Base-by-base conservation (phyloP, 2,797 vertebrate species). In the Rhodeus uyekii region DNA sequence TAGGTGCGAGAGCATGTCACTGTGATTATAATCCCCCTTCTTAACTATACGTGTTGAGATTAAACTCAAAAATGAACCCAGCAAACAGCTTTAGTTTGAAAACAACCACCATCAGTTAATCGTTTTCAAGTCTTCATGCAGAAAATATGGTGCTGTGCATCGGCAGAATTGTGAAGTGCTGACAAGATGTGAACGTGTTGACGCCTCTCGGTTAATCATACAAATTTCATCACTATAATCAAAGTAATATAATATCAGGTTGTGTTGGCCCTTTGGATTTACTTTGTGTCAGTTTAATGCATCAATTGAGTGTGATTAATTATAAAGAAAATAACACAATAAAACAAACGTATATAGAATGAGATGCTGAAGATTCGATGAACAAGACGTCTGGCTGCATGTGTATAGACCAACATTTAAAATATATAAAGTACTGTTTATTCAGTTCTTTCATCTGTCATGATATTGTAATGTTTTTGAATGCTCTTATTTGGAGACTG, bases 1-100 rank as follows among this genome's bases (percentile, higher is more conserved):
- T 93, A 93, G 88, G 84, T 80, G 53, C 14, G 83, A 90, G 91
- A 93, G 93, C 90, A 91, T 94, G 93, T 94, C 90, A 89, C 89
- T 92, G 92, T 89, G 90, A 91, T 84, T 91, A 89, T 93, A 94
- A 94, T 93, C 92, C 89, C 74, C 75, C 87, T 72, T 53, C 78
- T 85, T 85, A 82, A 27, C 73, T 42, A 71, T 69, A 65, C 34
- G 60, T 86, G 83, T 82, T 63, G 46, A 86, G 88, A 87, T 89
- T 89, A 85, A 84, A 80, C 73, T 82, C 27, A 75, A 65, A 85
- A 78, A 72, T 22, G 42, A 65, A 77, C 75, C 80, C 13, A 32
- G 71, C n/a, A 55, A 55, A 61, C 75, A 61, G 36, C 67, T 72
- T 64, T 38, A 65, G 64, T 64, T 82, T 58, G 69, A 85, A 77